These are phyloP conservation scores for Heterotis niloticus DNA, from an alignment of 2,113 vertebrate genomes.

Conservation along the genomic window DNA sequence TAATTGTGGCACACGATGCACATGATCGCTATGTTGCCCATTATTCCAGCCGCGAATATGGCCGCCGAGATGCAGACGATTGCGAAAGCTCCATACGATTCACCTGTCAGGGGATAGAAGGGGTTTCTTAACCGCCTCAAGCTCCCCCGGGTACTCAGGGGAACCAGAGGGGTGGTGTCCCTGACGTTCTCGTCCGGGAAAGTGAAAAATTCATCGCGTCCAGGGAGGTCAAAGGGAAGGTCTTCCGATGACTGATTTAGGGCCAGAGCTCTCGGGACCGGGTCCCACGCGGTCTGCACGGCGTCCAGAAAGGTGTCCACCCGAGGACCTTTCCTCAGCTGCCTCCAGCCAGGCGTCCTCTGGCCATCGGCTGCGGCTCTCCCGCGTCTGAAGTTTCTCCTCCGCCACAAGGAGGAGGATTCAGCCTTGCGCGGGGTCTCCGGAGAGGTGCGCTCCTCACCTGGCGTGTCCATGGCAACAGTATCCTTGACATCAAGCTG, in stretches of 20 bases:
- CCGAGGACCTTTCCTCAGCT: slow-evolving; percentile 22
- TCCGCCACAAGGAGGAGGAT: neutral
- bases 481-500: neutral
- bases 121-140: slow-evolving; percentile 80
- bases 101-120: slow-evolving; percentile 88
- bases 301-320: neutral
- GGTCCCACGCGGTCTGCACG: slow-evolving; percentile 54
- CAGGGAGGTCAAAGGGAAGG: slow-evolving; percentile 61
- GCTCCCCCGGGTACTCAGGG: slow-evolving; percentile 62
- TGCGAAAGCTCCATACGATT: slow-evolving; percentile 89
- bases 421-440: neutral
- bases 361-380: slow-evolving; percentile 21
- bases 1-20: slow-evolving; percentile 98
- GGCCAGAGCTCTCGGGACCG: slow-evolving; percentile 65
- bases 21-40: slow-evolving; percentile 92
- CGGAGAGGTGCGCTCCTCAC: neutral
- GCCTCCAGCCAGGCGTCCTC: slow-evolving; percentile 28
- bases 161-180: slow-evolving; percentile 68
- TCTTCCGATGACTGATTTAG: slow-evolving; percentile 72
- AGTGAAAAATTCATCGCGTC: slow-evolving; percentile 48
- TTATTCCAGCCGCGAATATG: slow-evolving; percentile 86
- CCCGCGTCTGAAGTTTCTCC: slow-evolving; percentile 15
- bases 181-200: slow-evolving; percentile 61
- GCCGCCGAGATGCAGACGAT: slow-evolving; percentile 84
- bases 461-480: slow-evolving; percentile 15